Conservation (phyloP, 92 coral and sea anemone species). For the Anthopleura xanthogrammica region DNA sequence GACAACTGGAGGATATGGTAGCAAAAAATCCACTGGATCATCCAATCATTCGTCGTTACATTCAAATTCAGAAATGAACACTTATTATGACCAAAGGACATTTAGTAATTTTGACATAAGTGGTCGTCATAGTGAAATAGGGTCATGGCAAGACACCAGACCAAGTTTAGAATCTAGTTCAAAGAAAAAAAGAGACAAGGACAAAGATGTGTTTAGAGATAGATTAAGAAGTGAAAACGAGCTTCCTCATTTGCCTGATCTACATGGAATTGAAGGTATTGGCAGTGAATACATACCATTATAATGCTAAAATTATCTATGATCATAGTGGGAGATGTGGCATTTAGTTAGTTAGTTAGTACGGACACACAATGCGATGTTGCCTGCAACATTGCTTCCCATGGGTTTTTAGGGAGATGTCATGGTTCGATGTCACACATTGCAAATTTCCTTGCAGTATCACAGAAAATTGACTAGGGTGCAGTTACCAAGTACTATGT, state of each 20-base stretch:
- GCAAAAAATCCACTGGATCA: conserved; percentile 69
- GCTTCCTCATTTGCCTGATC: conserved; percentile 90
- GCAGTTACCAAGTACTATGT: too few species aligned
- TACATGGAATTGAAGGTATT: conserved; percentile 88
- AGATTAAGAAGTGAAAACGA: conserved; percentile 75
- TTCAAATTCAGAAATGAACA: conserved; percentile 58
- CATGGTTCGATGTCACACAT: too few species aligned
- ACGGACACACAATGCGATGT: too few species aligned
- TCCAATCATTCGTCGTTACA: conserved; percentile 74
- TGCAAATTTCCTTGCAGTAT: too few species aligned
- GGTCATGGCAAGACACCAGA: conserved; percentile 72
- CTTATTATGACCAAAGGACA: conserved; percentile 80
- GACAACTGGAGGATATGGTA: conserved; percentile 43
- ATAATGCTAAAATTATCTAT: background rate
- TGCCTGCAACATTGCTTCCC: too few species aligned
- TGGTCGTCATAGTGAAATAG: conserved; percentile 68
- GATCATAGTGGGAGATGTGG: background rate
- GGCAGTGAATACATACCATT: background rate
- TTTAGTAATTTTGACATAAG: conserved; percentile 76
- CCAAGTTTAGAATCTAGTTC: conserved; percentile 79
- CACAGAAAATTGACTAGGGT: too few species aligned
- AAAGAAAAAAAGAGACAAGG: conserved; percentile 82
- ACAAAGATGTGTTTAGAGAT: conserved; percentile 71
- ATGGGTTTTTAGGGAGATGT: too few species aligned
- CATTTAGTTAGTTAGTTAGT: too few species aligned